phyloP scores from a whole-genome alignment of 2,888 invertebrate genomes.

The Cistogaster globosa region DNA sequence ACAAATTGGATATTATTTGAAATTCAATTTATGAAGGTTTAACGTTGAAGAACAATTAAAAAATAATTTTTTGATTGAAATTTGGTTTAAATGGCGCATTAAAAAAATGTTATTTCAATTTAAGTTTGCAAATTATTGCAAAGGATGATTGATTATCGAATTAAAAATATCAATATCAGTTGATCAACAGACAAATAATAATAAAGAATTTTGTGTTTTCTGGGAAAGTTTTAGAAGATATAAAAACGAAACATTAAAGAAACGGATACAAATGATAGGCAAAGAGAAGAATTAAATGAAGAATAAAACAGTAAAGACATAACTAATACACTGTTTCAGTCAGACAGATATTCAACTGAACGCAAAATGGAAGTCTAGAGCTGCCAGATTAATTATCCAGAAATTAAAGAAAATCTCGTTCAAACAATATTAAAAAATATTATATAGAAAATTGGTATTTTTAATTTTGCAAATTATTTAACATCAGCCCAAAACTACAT shows the following conservation, averaged over 20 bases:
- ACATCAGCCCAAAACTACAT: background rate
- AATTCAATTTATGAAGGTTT: no score
- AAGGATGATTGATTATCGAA: no score
- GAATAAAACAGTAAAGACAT: conserved; percentile 15
- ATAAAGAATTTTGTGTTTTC: background rate
- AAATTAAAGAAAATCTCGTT: background rate
- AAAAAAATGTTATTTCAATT: no score
- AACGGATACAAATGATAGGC: conserved; percentile 54
- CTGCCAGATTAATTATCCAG: background rate
- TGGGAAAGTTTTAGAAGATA: conserved; percentile 16
- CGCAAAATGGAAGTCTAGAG: background rate
- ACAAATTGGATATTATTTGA: background rate
- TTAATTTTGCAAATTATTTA: no score
- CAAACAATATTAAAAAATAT: background rate
- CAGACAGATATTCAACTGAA: conserved; percentile 10
- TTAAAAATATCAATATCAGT: no score
- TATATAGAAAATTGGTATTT: no score
- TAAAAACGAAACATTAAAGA: conserved; percentile 42
- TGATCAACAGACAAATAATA: no score
- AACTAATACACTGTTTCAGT: conserved; percentile 1
- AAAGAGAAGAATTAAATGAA: conserved; percentile 41
- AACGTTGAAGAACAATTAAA: no score
- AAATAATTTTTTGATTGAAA: no score
- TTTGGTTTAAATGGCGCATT: no score
- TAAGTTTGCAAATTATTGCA: no score